Conservation (phyloP, 30 jellyfish, hydroid and myxozoan species). For the Nemopilema nomurai region DNA sequence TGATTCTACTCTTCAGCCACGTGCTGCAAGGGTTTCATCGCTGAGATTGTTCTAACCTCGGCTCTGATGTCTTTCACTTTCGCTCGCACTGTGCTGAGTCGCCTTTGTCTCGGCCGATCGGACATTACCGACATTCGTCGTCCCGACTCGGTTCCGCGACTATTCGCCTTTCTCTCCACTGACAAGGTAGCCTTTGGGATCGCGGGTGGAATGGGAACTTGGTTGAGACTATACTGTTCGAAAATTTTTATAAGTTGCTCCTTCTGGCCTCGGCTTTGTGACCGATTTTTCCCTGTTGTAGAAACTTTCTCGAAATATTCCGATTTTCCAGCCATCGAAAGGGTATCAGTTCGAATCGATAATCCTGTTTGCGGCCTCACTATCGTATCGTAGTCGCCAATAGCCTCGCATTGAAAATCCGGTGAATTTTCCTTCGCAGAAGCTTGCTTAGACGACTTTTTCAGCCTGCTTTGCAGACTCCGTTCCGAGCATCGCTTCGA, state of each 20-base stretch:
- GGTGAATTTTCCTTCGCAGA: neutral
- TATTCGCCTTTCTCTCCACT: neutral
- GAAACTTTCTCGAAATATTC: conserved; percentile 30
- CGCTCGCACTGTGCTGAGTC: conserved; percentile 8
- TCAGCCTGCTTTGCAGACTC: neutral
- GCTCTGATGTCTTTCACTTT: conserved; percentile 6
- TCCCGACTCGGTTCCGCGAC: neutral
- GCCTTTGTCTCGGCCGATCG: conserved; percentile 12
- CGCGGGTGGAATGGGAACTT: conserved; percentile 64
- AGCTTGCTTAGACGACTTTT: neutral
- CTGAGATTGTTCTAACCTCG: conserved; percentile 4
- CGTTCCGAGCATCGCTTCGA: neutral
- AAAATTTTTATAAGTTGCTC: conserved; percentile 37
- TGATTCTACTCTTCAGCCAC: neutral
- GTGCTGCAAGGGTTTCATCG: conserved; percentile 1
- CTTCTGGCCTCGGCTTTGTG: neutral
- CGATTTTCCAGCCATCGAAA: conserved; percentile 9
- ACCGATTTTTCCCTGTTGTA: neutral
- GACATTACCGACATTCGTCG: conserved; percentile 1
- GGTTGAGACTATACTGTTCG: conserved; percentile 52
- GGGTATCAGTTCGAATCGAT: conserved; percentile 40
- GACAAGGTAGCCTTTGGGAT: neutral
- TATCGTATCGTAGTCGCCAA: conserved; percentile 26
- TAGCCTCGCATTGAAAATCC: neutral
- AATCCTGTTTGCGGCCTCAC: conserved; percentile 35